Conservation (phyloP, 2,797 vertebrate species). For the Poeciliopsis presidionis region DNA sequence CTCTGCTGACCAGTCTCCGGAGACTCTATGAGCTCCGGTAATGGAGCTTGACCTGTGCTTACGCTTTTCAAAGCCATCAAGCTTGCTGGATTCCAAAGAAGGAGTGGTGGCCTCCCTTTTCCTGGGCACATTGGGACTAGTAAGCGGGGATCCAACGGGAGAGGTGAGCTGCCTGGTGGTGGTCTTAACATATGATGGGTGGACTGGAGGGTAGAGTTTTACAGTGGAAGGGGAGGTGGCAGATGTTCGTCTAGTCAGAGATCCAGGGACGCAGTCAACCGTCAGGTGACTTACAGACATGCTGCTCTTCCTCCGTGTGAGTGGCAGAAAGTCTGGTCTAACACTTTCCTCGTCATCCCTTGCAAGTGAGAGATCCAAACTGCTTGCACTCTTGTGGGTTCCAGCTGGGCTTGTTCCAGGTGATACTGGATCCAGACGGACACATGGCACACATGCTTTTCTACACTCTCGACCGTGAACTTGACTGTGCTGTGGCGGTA, state of each 20-base stretch:
- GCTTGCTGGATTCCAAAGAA: constrained; percentile 41
- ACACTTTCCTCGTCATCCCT: constrained; percentile 47
- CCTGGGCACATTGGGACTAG: constrained; percentile 84
- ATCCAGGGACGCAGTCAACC: constrained; percentile 62
- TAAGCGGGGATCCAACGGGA: constrained; percentile 84
- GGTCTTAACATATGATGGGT: constrained; percentile 93
- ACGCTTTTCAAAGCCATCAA: constrained; percentile 60
- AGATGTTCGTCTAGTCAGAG: constrained; percentile 60
- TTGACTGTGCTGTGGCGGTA: constrained; percentile 12
- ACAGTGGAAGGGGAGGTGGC: constrained; percentile 71
- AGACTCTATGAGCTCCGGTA: constrained; percentile 79
- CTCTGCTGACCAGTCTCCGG: constrained; percentile 86
- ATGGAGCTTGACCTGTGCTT: constrained; percentile 86
- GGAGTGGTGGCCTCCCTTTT: constrained; percentile 63
- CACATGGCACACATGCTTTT: constrained; percentile 27
- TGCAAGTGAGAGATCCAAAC: constrained; percentile 70
- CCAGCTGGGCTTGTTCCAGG: constrained; percentile 25
- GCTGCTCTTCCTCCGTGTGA: constrained; percentile 71
- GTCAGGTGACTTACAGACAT: constrained; percentile 70
- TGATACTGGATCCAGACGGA: constrained; percentile 37
- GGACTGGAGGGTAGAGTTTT: constrained; percentile 87
- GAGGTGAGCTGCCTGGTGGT: constrained; percentile 93
- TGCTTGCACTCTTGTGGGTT: constrained; percentile 73
- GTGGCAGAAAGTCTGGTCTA: constrained; percentile 57
- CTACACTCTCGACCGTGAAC: constrained; percentile 8